Percentiles rank a stretch among this genome's conserved stretches.
Evolutionary conservation across 1,140 invertebrate species (phyloP).

Genomic region (Triops longicaudatus): DNA sequence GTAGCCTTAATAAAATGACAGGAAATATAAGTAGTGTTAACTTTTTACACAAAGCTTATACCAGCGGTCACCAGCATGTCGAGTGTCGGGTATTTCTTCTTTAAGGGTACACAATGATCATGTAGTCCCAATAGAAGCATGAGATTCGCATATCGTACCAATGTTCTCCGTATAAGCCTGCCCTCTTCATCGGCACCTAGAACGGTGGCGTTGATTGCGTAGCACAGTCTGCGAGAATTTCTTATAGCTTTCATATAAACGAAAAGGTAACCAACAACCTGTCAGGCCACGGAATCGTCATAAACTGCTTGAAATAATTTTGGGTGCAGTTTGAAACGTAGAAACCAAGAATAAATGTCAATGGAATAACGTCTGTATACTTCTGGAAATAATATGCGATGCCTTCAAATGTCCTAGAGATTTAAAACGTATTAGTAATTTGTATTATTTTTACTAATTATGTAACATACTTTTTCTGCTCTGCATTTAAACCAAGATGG

Average conservation of each 20-base stretch:
- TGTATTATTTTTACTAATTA: not conserved
- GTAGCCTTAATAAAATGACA: not conserved
- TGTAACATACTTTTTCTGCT: slow-evolving; percentile 48
- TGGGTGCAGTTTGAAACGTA: slow-evolving; percentile 86
- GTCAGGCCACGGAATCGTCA: slow-evolving; percentile 61
- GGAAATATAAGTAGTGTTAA: not conserved
- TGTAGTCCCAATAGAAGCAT: slow-evolving; percentile 54
- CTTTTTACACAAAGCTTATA: slow-evolving; percentile 34
- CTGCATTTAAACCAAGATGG: slow-evolving; percentile 46
- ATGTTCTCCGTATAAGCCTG: slow-evolving; percentile 50
- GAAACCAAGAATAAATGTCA: slow-evolving; percentile 83
- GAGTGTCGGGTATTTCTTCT: slow-evolving; percentile 62
- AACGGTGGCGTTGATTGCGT: slow-evolving; percentile 52
- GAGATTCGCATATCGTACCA: slow-evolving; percentile 59
- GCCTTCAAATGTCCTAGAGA: slow-evolving; percentile 56
- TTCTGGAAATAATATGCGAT: slow-evolving; percentile 66
- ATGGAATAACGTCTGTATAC: slow-evolving; percentile 66
- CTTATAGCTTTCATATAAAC: not conserved
- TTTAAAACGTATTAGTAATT: not conserved
- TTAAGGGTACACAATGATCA: slow-evolving; percentile 61
- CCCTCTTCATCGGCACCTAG: slow-evolving; percentile 51
- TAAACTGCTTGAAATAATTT: slow-evolving; percentile 87
- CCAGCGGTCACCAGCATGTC: slow-evolving; percentile 66
- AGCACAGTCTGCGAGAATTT: not conserved
- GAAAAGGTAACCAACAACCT: slow-evolving; percentile 42